phyloP scores from a whole-genome alignment of 2,888 invertebrate genomes.

The Nomada lathburiana region DNA sequence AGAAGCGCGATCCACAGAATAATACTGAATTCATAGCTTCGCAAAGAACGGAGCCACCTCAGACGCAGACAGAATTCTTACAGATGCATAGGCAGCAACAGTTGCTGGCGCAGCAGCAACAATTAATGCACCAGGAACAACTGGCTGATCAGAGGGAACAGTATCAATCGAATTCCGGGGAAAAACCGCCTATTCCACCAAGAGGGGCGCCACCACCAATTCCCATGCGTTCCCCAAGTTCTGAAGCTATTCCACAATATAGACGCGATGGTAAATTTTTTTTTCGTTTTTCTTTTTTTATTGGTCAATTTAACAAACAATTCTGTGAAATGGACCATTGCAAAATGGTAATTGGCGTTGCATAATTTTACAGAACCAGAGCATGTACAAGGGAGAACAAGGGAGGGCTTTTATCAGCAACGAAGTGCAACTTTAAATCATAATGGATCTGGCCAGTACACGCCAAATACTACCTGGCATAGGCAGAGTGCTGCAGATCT shows the following conservation, averaged over 20 bases:
- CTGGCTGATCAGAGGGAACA: constrained; percentile 73
- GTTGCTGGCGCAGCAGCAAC: constrained; percentile 81
- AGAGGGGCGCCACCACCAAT: constrained; percentile 87
- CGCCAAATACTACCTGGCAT: constrained; percentile 79
- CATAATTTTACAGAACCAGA: constrained; percentile 71
- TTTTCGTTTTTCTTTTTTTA: not conserved
- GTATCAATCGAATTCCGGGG: constrained; percentile 76
- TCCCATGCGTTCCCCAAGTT: constrained; percentile 84
- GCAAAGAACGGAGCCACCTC: constrained; percentile 74
- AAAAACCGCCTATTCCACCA: constrained; percentile 87
- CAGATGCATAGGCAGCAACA: constrained; percentile 84
- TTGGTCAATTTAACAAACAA: not conserved
- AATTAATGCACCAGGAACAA: constrained; percentile 77
- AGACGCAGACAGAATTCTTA: constrained; percentile 86
- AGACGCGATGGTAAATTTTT: constrained; percentile 79
- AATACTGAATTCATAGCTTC: constrained; percentile 73
- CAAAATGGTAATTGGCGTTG: not conserved
- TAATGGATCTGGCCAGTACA: constrained; percentile 81
- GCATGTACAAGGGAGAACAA: constrained; percentile 75
- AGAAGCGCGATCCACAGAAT: constrained; percentile 85
- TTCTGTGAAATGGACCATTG: not conserved
- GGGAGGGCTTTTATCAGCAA: constrained; percentile 79
- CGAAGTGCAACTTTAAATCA: constrained; percentile 78
- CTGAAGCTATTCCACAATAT: constrained; percentile 80
- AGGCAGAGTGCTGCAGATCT: constrained; percentile 78